phyloP scores from a whole-genome alignment of 2,797 vertebrate genomes.

The Podargus strigoides region DNA sequence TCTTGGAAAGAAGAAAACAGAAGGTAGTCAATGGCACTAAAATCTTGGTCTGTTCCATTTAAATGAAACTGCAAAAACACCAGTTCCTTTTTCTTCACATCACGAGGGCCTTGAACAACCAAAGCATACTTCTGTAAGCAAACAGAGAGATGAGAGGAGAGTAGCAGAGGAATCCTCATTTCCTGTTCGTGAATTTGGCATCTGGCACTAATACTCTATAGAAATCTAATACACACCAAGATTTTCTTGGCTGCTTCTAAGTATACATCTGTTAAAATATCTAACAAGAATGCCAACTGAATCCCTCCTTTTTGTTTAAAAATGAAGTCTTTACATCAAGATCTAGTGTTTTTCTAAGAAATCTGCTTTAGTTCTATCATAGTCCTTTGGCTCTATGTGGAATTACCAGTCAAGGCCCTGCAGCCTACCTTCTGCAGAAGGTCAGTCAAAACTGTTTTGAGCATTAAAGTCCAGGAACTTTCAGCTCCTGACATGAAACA shows the following conservation, averaged over 20 bases:
- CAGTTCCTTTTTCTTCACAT: constrained; percentile 89
- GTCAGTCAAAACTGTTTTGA: neutral
- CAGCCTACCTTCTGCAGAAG: neutral
- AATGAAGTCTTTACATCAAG: neutral
- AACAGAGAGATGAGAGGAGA: neutral
- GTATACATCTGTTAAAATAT: neutral
- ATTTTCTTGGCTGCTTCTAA: neutral
- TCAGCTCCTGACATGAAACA: neutral
- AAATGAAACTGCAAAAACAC: constrained; percentile 94
- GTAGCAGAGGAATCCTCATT: neutral
- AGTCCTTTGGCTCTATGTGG: neutral
- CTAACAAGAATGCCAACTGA: neutral
- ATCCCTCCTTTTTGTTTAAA: neutral
- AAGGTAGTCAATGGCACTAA: constrained; percentile 94
- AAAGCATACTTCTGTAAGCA: constrained; percentile 82
- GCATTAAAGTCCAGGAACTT: neutral
- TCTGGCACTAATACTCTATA: neutral
- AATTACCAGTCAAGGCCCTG: neutral
- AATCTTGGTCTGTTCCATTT: constrained; percentile 90
- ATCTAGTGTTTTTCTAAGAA: neutral
- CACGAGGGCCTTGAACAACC: constrained; percentile 87
- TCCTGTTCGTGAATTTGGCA: neutral
- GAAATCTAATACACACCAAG: neutral
- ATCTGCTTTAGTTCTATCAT: neutral
- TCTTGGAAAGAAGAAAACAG: constrained; percentile 90